Evolutionary conservation across 2,888 invertebrate genomes (phyloP).

Genomic region (Sinohyriopsis cumingii): DNA sequence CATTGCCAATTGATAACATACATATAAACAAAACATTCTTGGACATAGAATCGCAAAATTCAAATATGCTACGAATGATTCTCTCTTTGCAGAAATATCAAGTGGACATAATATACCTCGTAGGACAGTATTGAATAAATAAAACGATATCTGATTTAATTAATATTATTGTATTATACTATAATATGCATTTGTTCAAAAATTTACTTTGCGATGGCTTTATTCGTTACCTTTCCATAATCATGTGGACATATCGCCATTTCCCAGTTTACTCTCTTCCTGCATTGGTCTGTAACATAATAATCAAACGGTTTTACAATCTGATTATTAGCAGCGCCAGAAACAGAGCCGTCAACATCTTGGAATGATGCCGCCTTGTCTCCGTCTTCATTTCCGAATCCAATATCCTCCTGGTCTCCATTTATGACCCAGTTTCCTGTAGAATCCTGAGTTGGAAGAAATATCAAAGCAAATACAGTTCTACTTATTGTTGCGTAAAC

Average conservation of each 20-base stretch:
- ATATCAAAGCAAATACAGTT: background rate
- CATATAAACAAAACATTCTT: too few species aligned
- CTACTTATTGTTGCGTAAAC: background rate
- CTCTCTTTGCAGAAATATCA: too few species aligned
- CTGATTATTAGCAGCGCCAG: slow-evolving; percentile 8
- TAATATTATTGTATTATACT: too few species aligned
- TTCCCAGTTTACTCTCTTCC: slow-evolving; percentile 32
- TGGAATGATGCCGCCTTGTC: slow-evolving; percentile 33
- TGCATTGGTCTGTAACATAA: slow-evolving; percentile 28
- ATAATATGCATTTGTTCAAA: too few species aligned
- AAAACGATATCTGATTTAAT: too few species aligned
- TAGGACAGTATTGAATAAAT: too few species aligned
- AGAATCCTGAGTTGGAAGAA: background rate
- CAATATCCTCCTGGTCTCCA: slow-evolving; percentile 20
- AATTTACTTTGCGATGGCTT: too few species aligned
- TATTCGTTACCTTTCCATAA: slow-evolving; percentile 34
- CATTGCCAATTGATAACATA: too few species aligned
- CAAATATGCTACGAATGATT: too few species aligned
- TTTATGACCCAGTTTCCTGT: slow-evolving; percentile 35
- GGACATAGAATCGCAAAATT: too few species aligned
- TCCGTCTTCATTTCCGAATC: slow-evolving; percentile 32
- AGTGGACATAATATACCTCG: too few species aligned
- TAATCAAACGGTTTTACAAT: slow-evolving; percentile 35
- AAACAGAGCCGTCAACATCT: slow-evolving; percentile 37
- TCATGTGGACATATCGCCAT: slow-evolving; percentile 43